A percentile compares a stretch with the other conserved stretches of the same genome.
Conservation (phyloP, 1,140 invertebrate species). For the Cyclina sinensis region DNA sequence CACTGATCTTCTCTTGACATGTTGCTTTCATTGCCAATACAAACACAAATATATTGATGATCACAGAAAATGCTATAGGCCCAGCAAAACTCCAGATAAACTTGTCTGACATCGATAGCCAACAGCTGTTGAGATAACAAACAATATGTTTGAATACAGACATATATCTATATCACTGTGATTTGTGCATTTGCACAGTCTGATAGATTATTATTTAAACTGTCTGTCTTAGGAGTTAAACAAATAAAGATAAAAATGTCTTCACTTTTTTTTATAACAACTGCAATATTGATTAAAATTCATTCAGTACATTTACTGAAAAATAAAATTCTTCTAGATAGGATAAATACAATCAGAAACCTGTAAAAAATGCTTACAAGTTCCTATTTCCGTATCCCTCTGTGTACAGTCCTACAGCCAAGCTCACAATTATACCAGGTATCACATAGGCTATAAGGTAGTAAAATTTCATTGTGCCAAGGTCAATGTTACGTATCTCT, state of each 20-base stretch:
- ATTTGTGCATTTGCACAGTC: too few species aligned
- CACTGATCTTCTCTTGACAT: conserved; percentile 92
- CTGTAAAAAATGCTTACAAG: conserved; percentile 93
- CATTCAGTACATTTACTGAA: too few species aligned
- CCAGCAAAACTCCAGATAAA: conserved; percentile 97
- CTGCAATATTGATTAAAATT: too few species aligned
- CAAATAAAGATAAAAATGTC: too few species aligned
- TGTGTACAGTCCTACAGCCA: conserved; percentile 96
- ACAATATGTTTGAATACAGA: too few species aligned
- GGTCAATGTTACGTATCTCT: conserved; percentile 98
- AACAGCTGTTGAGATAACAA: conserved; percentile 90
- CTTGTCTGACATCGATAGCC: conserved; percentile 94
- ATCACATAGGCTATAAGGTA: conserved; percentile 97
- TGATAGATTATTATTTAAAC: too few species aligned
- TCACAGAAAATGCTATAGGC: conserved; percentile 92
- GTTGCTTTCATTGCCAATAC: conserved; percentile 95
- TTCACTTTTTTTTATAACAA: too few species aligned
- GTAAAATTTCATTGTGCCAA: conserved; percentile 97
- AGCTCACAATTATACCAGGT: conserved; percentile 95
- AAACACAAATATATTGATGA: conserved; percentile 90
- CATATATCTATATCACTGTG: too few species aligned
- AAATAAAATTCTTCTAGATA: too few species aligned
- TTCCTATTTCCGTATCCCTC: conserved; percentile 97
- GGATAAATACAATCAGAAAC: too few species aligned
- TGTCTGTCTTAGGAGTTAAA: too few species aligned